phyloP scores from a whole-genome alignment of 2,113 vertebrate genomes.

The Connochaetes taurinus region DNA sequence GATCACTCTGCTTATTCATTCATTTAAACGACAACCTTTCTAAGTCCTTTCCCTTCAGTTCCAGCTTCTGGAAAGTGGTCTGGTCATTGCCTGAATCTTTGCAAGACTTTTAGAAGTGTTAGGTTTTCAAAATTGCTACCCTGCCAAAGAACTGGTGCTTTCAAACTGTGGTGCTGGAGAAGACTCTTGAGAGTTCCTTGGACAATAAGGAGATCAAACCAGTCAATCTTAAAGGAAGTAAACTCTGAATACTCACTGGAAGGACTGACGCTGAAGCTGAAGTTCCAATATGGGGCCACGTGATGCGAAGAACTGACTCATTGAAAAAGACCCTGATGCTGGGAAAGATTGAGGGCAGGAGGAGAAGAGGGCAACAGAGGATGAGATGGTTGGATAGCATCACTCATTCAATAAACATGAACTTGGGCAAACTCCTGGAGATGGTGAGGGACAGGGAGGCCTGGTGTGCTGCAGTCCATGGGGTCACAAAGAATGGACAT shows the following conservation, averaged over 20 bases:
- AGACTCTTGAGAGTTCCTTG: not conserved
- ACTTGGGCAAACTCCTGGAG: not conserved
- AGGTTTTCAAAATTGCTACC: not conserved
- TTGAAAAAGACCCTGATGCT: not conserved
- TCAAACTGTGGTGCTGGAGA: not conserved
- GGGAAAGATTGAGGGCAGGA: not conserved
- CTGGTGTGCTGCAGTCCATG: not conserved
- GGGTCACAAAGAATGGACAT: not conserved
- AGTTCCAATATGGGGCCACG: not conserved
- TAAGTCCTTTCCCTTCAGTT: not conserved
- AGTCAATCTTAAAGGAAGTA: not conserved
- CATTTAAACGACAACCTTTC: rapidly evolving
- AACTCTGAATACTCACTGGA: not conserved
- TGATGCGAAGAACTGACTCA: not conserved
- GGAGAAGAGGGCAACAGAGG: not conserved
- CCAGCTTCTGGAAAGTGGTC: not conserved
- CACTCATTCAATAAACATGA: not conserved
- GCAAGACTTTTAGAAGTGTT: not conserved
- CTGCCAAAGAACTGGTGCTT: not conserved
- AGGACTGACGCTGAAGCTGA: not conserved
- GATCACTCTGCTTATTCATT: not conserved
- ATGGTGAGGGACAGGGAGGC: not conserved
- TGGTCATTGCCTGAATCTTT: not conserved
- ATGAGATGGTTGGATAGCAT: not conserved
- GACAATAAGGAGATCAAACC: not conserved